Evolutionary conservation across 2,888 invertebrate species (phyloP), one percentile per base, ranked within the genome.

Genomic region (Drosophila glabriapex): DNA sequence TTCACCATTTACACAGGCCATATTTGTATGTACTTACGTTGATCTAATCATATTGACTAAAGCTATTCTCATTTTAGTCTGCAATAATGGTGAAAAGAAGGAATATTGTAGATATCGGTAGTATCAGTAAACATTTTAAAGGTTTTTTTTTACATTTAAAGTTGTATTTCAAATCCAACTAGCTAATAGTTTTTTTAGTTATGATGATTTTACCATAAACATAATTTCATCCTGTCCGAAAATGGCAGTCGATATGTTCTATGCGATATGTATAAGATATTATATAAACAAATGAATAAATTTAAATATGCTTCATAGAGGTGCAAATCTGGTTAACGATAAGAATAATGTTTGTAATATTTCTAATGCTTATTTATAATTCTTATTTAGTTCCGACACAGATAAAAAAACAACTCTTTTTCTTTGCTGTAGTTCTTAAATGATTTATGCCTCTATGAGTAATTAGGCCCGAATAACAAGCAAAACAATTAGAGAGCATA

Each of bases 1-100:
- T 76, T 80, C 77, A 80, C 70, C 70, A 78, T 80, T 78, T 76
- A 65, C 29, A 75, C 80, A 77, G 77, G 77, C 80, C 77, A 77
- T 77, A 77, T 76, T 69, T 75, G 62, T 53, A 65, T 68, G 54
- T 78, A 80, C 65, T 63, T 64, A 80, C 72, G 80, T 80, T 78
- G 80, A 78, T 80, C 81, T 80, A 78, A 78, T 78, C 81, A 79
- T 75, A 79, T 76, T 76, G 79, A 68, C 75, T 74, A 74, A 56
- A 78, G 63, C 68, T 41, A 31, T 67, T 80, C 77, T 77, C 77
- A 80, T 46, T 46, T 76, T 52, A 78, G 78, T 78, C 78, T 78
- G 78, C 78, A 61, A 80, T 77, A 78, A 78, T 78, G 78, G 78
- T 77, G 78, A 80, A 78, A 80, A 54, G 22, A 62, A 50, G 63